Base-by-base conservation (phyloP, 2,888 invertebrate genomes). In the Periphyllus acericola region DNA sequence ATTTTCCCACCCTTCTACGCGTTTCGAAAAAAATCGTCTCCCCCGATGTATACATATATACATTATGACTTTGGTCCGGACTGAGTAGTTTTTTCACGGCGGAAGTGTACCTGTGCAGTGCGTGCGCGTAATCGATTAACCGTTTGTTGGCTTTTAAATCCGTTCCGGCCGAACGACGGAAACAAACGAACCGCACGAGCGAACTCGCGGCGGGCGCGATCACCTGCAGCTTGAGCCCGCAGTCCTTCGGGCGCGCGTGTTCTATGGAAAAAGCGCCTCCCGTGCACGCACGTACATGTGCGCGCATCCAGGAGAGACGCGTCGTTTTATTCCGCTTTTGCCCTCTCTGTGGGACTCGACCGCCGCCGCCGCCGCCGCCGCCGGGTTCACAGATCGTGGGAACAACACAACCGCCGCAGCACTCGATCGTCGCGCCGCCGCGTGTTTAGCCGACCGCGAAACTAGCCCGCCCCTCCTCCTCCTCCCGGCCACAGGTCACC, bases 331-430 rank as follows among this genome's bases (percentile, higher is more conserved):
- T 68, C 52, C 71, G 71, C 55, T 83, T 74, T 74, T 55, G 72
- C 72, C 83, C 72, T 34, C 6, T 34, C 72, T 32, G 78, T 34
- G 68, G 34, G 76, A 85, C 68, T 75, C 40, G 36, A 75, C 25
- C 55, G 0, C 55, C 52, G 72, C 34, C 86, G 74, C 46, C 46
- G 46, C 46, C 66, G 84, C n/a, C 60, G 0, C 76, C 46, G 71
- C 34, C 86, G 86, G 86, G 86, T 80, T 86, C 79, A 86, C 86
- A 29, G 80, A 81, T 87, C 87, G 87, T 87, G 87, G 87, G 81
- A 87, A 87, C 86, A n/a, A n/a, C 14, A 80, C 46, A 5, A 36
- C 72, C 72, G 29, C 46, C n/a, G n/a, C n/a, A n/a, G n/a, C 78
- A 25, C 25, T 80, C 66, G 60, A 46, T 81, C 81, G 81, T 81